These are phyloP conservation scores for Dromius quadrimaculatus DNA, from an alignment of 2,888 invertebrate genomes.

Conservation along the genomic window DNA sequence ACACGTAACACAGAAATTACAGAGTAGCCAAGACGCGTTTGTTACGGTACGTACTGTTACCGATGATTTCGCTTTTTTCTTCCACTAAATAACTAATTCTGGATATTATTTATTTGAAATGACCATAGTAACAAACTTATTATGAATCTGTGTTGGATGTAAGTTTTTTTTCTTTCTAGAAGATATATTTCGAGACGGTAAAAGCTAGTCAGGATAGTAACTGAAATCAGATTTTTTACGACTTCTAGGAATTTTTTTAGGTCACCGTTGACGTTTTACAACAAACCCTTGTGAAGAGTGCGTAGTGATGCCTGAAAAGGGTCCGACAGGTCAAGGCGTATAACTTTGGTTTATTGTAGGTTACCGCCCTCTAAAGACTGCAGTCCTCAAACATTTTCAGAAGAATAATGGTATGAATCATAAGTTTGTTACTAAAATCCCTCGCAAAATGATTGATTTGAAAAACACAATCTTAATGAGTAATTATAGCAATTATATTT, in stretches of 20 bases:
- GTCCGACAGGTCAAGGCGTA: conserved; percentile 28
- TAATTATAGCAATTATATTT: neutral
- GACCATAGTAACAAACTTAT: no score
- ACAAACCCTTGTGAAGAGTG: neutral
- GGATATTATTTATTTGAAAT: no score
- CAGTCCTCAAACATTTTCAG: conserved; percentile 18
- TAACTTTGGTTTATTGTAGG: conserved; percentile 17
- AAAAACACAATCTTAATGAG: neutral
- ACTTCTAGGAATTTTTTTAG: conserved; percentile 28
- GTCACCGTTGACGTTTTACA: conserved; percentile 23
- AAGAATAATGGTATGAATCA: no score
- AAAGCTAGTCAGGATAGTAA: conserved; percentile 6
- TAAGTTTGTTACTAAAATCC: neutral
- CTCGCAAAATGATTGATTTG: neutral
- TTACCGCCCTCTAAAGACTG: conserved; percentile 3
- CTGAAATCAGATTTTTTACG: conserved; percentile 15
- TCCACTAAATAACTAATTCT: no score
- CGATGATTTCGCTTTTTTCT: no score
- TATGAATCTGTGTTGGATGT: no score
- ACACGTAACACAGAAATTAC: no score
- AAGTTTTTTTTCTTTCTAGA: no score
- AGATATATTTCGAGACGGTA: conserved; percentile 1
- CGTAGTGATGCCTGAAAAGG: conserved; percentile 20
- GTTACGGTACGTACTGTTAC: no score
- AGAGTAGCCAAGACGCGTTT: no score